These are phyloP conservation scores for Patella depressa DNA, from an alignment of 2,888 invertebrate genomes.

Conservation along the genomic window DNA sequence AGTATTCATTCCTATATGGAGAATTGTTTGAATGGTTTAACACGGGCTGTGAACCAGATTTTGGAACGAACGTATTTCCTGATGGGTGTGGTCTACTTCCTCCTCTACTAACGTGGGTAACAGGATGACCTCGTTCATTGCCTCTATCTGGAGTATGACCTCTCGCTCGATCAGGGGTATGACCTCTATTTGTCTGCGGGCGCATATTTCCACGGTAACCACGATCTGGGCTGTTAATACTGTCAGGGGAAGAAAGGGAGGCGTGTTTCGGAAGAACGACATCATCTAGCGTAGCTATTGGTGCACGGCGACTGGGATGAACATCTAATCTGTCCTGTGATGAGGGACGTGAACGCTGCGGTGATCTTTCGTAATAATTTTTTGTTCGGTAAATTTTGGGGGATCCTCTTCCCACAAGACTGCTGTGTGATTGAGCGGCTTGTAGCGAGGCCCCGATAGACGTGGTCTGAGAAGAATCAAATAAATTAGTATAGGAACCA, in stretches of 20 bases:
- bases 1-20: background rate
- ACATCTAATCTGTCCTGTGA: constrained; percentile 21
- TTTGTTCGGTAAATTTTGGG: constrained; percentile 24
- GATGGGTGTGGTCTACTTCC: background rate
- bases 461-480: constrained; percentile 55
- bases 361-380: constrained; percentile 29
- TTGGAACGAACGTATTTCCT: constrained; percentile 24
- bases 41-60: constrained; percentile 21
- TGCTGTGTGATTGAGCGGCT: constrained; percentile 30
- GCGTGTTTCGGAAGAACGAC: constrained; percentile 38
- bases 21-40: constrained; percentile 4
- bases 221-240: constrained; percentile 49
- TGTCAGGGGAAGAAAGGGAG: constrained; percentile 33
- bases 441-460: constrained; percentile 45
- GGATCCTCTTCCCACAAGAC: constrained; percentile 27
- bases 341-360: constrained; percentile 37
- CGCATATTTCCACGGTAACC: constrained; percentile 36
- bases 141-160: constrained; percentile 16
- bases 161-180: constrained; percentile 19
- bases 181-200: constrained; percentile 23
- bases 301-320: constrained; percentile 29
- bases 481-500: constrained; percentile 66
- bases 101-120: constrained; percentile 5
- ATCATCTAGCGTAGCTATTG: constrained; percentile 54
- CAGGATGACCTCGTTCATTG: constrained; percentile 13